Percentiles rank a stretch among this genome's conserved stretches.
Evolutionary conservation across 1,140 invertebrate species (phyloP).

Genomic region (Drosophila ohnishii): DNA sequence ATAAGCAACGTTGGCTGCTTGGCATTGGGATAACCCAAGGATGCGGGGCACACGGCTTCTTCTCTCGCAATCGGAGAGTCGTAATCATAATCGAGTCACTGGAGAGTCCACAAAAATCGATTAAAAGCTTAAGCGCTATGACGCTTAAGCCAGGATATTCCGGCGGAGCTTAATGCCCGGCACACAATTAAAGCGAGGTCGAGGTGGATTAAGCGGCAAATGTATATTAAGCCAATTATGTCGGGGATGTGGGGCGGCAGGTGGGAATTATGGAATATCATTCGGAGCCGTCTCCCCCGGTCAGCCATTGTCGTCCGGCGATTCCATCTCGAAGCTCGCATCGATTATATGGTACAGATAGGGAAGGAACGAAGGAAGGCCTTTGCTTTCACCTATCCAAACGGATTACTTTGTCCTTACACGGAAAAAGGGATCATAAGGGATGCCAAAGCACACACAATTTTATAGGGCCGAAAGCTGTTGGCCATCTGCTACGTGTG

Average conservation of each 20-base stretch:
- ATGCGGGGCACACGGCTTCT: conserved; percentile 23
- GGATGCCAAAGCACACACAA: conserved; percentile 60
- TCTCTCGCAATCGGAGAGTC: conserved; percentile 39
- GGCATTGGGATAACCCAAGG: conserved; percentile 16
- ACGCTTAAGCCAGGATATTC: conserved; percentile 51
- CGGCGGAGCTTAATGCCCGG: conserved; percentile 45
- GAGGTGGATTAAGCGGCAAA: conserved; percentile 11
- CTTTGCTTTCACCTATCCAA: conserved; percentile 26
- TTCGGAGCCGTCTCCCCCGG: neutral
- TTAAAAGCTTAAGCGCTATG: conserved; percentile 71
- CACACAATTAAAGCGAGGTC: conserved; percentile 29
- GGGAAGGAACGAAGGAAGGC: conserved; percentile 12
- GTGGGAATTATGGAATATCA: conserved; percentile 1
- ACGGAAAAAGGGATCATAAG: conserved; percentile 54
- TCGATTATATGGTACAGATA: conserved; percentile 28
- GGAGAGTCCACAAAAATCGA: conserved; percentile 64
- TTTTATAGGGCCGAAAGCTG: conserved; percentile 55
- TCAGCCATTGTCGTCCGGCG: neutral
- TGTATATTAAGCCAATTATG: conserved; percentile 30
- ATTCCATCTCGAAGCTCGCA: conserved; percentile 21
- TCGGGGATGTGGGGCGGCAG: neutral
- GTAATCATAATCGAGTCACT: conserved; percentile 65
- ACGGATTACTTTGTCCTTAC: conserved; percentile 48
- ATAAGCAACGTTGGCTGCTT: conserved; percentile 40
- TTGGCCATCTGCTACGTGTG: conserved; percentile 33